Conservation (phyloP, 2,888 invertebrate species). For the Drosophila neotestacea region DNA sequence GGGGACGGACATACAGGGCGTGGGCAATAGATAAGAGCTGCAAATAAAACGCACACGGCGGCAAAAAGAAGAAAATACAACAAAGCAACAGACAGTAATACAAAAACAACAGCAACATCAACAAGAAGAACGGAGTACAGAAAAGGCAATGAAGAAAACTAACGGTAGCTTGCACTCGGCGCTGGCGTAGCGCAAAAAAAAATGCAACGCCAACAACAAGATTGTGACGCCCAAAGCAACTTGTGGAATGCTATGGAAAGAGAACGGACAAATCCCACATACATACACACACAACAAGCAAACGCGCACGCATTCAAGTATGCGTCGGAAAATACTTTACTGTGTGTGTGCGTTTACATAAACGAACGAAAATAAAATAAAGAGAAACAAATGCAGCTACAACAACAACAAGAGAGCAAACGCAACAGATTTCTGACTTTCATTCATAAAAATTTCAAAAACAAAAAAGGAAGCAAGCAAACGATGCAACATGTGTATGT, state of each 20-base stretch:
- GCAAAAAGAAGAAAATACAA: slow-evolving; percentile 9
- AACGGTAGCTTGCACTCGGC: slow-evolving; percentile 33
- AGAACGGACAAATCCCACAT: slow-evolving; percentile 32
- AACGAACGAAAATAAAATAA: slow-evolving; percentile 3
- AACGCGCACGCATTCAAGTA: slow-evolving; percentile 10
- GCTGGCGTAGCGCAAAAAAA: slow-evolving; percentile 16
- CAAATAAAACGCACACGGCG: slow-evolving; percentile 28
- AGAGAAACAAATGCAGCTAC: slow-evolving; percentile 16
- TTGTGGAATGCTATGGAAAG: slow-evolving; percentile 68
- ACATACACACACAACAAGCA: slow-evolving; percentile 1
- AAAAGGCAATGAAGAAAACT: slow-evolving; percentile 16
- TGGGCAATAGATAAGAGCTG: slow-evolving; percentile 53
- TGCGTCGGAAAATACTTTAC: slow-evolving; percentile 27
- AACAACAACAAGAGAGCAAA: slow-evolving; percentile 9
- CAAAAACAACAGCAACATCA: neutral
- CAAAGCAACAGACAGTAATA: neutral
- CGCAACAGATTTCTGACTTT: slow-evolving; percentile 68
- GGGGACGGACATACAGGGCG: neutral
- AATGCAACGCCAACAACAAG: slow-evolving; percentile 14
- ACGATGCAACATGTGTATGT: slow-evolving; percentile 19
- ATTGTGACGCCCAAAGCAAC: slow-evolving; percentile 46
- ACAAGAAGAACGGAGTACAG: neutral
- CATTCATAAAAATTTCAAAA: slow-evolving; percentile 71
- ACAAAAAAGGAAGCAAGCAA: slow-evolving; percentile 33
- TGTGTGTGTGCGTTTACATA: slow-evolving; percentile 3